Evolutionary conservation across 1,140 invertebrate genomes (phyloP), one percentile per base, ranked within the genome.

Genomic region (Scaptodrosophila lebanonensis): DNA sequence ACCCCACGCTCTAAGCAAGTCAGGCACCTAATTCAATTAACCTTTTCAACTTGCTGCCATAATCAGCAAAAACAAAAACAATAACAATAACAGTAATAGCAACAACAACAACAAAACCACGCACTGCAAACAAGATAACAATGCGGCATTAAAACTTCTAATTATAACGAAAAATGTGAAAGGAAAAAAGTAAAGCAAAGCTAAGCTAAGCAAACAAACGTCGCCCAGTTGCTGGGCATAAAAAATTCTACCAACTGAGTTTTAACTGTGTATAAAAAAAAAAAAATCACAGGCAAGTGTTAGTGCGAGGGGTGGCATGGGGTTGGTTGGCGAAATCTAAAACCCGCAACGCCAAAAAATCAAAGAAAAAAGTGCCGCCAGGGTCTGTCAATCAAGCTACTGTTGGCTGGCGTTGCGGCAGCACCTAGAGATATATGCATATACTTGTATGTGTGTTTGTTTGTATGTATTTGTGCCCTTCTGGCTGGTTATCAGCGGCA

Each of bases 141-240:
- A 73, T 77, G 73, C 73, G 73, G 64, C 40, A 77, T 54, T 61
- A 65, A 64, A 54, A 27, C 48, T 77, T 77, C 58, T 72, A 77
- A 79, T 79, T 73, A 79, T 54, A 57, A 59, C 38, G 12, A 38
- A 47, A 38, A 11, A 38, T 18, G 30, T 20, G 25, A 43, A 9
- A 35, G 35, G 38, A 3, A 18, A 43, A 35, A 11, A 42, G 3
- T 35, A 49, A 53, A 36, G 13, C 18, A 33, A 47, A 18, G 13
- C 47, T 11, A 45, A 67, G 44, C 20, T 53, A 36, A 22, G 36
- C 44, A 44, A 58, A 58, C 45, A 44, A n/a, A n/a, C n/a, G n/a
- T n/a, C n/a, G n/a, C n/a, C n/a, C n/a, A n/a, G n/a, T n/a, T n/a
- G n/a, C n/a, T n/a, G n/a, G n/a, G n/a, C n/a, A n/a, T n/a, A n/a